These are phyloP conservation scores for Ditylenchus dipsaci DNA, from an alignment of 1,140 invertebrate species.

Conservation along the genomic window DNA sequence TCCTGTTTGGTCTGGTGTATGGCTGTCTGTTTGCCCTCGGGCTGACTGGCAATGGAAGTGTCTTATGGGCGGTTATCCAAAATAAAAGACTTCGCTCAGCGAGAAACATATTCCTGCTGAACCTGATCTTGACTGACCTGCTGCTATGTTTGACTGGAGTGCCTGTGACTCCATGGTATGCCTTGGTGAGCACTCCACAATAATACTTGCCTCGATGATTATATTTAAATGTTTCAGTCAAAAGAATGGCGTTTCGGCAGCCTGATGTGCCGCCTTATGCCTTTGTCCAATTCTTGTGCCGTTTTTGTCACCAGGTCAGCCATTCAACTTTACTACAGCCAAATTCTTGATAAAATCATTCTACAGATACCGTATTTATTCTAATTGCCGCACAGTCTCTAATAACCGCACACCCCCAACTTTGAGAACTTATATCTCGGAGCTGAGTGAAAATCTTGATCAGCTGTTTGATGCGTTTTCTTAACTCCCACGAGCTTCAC, in stretches of 20 bases:
- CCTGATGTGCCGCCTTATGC: constrained; percentile 54
- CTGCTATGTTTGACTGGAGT: constrained; percentile 52
- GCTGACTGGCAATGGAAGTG: constrained; percentile 52
- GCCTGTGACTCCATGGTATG: constrained; percentile 53
- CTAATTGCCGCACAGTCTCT: too few species aligned
- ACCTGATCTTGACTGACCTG: constrained; percentile 55
- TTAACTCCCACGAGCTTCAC: too few species aligned
- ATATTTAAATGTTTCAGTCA: constrained; percentile 11
- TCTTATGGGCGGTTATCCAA: constrained; percentile 46
- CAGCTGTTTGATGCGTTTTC: too few species aligned
- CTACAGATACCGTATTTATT: too few species aligned
- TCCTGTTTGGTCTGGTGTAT: constrained; percentile 47
- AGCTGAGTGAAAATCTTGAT: too few species aligned
- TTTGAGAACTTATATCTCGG: too few species aligned
- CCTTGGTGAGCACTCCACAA: constrained; percentile 4
- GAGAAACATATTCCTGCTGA: constrained; percentile 55
- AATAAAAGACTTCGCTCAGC: constrained; percentile 57
- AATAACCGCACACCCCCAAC: too few species aligned
- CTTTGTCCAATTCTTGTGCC: constrained; percentile 53
- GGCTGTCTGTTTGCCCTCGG: constrained; percentile 47
- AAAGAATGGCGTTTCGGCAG: constrained; percentile 55
- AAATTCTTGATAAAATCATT: background rate
- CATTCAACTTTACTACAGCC: background rate
- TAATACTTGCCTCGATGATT: background rate
- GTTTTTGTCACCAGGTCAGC: constrained; percentile 57